Percentiles rank a stretch among this genome's conserved stretches.
Evolutionary conservation across 2,888 invertebrate genomes (phyloP).

Genomic region (Scaptodrosophila latifasciaeformis): DNA sequence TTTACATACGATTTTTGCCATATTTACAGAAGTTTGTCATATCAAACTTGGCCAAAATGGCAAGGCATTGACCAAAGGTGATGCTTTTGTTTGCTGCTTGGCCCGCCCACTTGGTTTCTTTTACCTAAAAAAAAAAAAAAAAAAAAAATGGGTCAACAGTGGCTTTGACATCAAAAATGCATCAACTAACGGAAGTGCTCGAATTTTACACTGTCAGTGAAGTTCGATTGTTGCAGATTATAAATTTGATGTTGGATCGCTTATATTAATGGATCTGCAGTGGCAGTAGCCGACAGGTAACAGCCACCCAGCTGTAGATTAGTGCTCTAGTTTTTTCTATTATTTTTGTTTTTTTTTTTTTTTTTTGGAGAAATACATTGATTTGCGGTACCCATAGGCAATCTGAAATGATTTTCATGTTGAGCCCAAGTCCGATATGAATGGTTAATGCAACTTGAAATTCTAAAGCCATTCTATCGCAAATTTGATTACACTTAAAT

Average conservation of each 20-base stretch:
- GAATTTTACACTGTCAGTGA: too few relatives aligned
- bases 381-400: conserved; percentile 36
- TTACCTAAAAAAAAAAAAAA: neutral
- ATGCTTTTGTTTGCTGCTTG: neutral
- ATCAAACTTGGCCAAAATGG: conserved; percentile 19
- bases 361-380: too few relatives aligned
- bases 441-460: too few relatives aligned
- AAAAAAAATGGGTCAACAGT: conserved; percentile 45
- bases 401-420: conserved; percentile 51
- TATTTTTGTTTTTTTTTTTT: too few relatives aligned
- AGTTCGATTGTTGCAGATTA: conserved; percentile 10
- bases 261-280: too few relatives aligned
- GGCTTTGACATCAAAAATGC: conserved; percentile 31
- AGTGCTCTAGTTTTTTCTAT: too few relatives aligned
- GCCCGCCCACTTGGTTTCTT: too few relatives aligned
- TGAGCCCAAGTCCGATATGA: too few relatives aligned
- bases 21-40: conserved; percentile 42
- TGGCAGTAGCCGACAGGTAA: too few relatives aligned
- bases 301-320: too few relatives aligned
- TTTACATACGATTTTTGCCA: conserved; percentile 29
- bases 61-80: conserved; percentile 30
- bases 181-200: conserved; percentile 37
- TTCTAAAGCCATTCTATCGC: conserved; percentile 46
- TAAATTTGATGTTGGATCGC: too few relatives aligned
- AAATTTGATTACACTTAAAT: conserved; percentile 42